Evolutionary conservation across 1,140 invertebrate species (phyloP), one percentile per base, ranked within the genome.

Genomic region (Macrobrachium nipponense): DNA sequence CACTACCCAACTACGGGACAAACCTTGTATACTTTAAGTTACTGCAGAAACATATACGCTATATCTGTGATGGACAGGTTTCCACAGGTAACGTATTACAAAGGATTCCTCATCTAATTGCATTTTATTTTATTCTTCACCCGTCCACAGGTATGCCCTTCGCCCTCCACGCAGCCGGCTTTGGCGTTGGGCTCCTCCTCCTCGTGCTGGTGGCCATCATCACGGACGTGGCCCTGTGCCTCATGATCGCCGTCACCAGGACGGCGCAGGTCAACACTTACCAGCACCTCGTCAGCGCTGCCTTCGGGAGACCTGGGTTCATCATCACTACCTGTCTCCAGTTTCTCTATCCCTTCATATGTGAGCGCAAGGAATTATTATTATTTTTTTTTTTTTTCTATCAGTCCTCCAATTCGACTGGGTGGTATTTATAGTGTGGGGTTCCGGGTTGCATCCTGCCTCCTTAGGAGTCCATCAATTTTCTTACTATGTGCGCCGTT

Each of bases 261-360:
- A 92, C 96, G n/a, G 95, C 95, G 76, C 95, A 95, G 62, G 94
- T 94, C 88, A 96, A 95, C 91, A 95, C 95, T 51, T 97, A 97
- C 91, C 96, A 96, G 91, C 96, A 96, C 80, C 93, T 97, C 86
- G 96, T 97, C 93, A 93, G 95, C 87, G 94, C 95, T 5, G 95
- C 96, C 20, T 97, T 96, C 91, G 96, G 96, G 23, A 93, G 93
- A 90, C 92, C 94, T 72, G 96, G 96, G 15, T 97, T 95, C 91
- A 94, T 95, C 89, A 91, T 97, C 64, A 92, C 97, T 5, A 95
- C 95, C 0, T 90, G 94, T 43, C 91, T 97, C 70, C 96, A 97
- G 90, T 96, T 97, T 90, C 92, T 96, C 88, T 97, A 97, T 92
- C 96, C 96, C 17, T 95, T 97, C 89, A 95, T 97, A 90, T 96